Base-by-base conservation (phyloP, 1,140 invertebrate species). In the Lepidurus apus region DNA sequence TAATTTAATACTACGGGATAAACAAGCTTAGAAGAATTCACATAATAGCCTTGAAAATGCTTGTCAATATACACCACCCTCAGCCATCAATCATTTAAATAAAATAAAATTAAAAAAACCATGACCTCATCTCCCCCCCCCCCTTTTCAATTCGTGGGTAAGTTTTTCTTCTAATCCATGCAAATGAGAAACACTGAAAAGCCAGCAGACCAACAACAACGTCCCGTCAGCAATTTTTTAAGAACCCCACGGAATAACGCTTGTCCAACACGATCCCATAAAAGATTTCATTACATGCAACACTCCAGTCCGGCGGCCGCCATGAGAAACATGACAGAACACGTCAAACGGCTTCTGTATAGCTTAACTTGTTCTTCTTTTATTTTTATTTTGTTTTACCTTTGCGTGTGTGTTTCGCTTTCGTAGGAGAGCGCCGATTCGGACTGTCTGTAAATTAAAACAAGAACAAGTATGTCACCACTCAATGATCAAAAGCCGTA, bases 331-430 rank as follows among this genome's bases (percentile, higher is more conserved):
- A 65, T 65, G 53, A 65, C 53, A 65, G 7, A 65, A 65, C 53
- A 65, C 53, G 53, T 65, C 53, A 65, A 65, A 65, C 53, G 21
- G 53, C 75, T 42, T 42, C 24, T 45, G 47, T 77, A 77, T 17
- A 45, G 75, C 75, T 42, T 17, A 1, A 77, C 75, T 77, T 43
- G 2, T 42, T 45, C 75, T 6, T 76, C 8, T 77, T 7, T 21
- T 26, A 13, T 76, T 77, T 77, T 47, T 2, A 34, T 77, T 7
- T 34, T 13, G 17, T 77, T 77, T 53, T 77, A 77, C 76, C 76
- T 77, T 77, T 77, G n/a, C 76, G 76, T 17, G 76, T 45, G 45
- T 45, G 45, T 65, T 45, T 77, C 34, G 24, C 76, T 77, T 45
- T 43, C 11, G 76, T n/a, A 65, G 53, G 76, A 17, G 76, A 77